Evolutionary conservation across 2,113 vertebrate species (phyloP).

Genomic region (Ornithorhynchus anatinus): DNA sequence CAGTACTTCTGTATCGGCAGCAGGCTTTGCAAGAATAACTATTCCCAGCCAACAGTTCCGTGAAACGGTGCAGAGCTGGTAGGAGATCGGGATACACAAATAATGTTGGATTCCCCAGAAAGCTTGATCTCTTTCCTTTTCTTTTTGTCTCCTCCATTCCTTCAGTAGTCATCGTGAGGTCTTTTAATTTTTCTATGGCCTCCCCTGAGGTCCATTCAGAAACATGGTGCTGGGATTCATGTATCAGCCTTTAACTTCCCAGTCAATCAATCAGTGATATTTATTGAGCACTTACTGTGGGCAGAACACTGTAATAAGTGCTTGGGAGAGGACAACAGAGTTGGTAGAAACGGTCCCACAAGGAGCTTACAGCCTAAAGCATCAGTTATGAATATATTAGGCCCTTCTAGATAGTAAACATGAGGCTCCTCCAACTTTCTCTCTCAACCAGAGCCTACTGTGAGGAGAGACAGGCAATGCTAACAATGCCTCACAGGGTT

Average conservation of each 20-base stretch:
- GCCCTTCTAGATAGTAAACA: too few species aligned
- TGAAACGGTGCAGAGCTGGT: background rate
- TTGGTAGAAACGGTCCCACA: too few species aligned
- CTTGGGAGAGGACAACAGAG: too few species aligned
- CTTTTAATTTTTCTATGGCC: background rate
- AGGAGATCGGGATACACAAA: background rate
- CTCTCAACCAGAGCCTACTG: background rate
- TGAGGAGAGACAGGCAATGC: background rate
- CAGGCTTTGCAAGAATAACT: background rate
- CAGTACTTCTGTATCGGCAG: background rate
- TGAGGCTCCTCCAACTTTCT: background rate
- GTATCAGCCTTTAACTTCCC: too few species aligned
- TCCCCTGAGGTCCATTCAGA: too few species aligned
- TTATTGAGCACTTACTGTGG: too few species aligned
- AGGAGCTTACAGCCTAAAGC: too few species aligned
- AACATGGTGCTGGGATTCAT: too few species aligned
- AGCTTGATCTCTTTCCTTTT: background rate
- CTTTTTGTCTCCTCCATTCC: background rate
- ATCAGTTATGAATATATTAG: too few species aligned
- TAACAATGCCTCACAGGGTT: background rate
- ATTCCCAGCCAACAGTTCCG: background rate
- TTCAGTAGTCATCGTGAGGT: background rate
- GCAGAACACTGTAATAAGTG: too few species aligned
- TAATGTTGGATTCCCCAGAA: background rate
- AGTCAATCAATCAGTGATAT: too few species aligned